phyloP scores from a whole-genome alignment of 2,797 vertebrate species.

The Hipposideros larvatus region DNA sequence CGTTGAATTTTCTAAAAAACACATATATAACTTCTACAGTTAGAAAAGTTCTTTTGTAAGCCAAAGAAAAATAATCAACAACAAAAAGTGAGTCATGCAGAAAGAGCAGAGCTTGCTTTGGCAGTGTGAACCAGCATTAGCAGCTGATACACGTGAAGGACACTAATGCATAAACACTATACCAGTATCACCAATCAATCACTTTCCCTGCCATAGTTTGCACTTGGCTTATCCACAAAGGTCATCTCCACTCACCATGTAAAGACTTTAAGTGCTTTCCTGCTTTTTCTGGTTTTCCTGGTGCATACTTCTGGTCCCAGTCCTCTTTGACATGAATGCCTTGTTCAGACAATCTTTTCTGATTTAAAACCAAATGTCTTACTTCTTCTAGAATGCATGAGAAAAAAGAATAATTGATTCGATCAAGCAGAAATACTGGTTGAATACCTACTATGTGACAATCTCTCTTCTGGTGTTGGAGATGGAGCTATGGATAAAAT shows the following conservation, averaged over 20 bases:
- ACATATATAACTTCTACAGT: background rate
- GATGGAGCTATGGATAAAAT: background rate
- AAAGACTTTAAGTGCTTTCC: background rate
- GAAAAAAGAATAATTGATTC: background rate
- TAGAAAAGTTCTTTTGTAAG: background rate
- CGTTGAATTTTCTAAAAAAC: background rate
- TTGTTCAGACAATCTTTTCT: constrained; percentile 84
- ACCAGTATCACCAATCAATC: rapidly evolving
- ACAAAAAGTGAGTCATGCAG: no score
- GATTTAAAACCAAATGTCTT: constrained; percentile 83
- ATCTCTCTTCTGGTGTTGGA: rapidly evolving
- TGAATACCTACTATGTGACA: background rate
- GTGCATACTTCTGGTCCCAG: background rate
- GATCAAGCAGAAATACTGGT: background rate
- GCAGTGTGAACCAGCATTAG: background rate
- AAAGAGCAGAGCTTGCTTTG: no score
- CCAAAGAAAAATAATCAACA: background rate
- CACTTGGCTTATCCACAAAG: background rate
- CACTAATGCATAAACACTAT: rapidly evolving
- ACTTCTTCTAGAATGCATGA: constrained; percentile 82
- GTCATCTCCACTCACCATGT: background rate
- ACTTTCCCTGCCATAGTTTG: rapidly evolving
- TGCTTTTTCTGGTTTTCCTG: background rate
- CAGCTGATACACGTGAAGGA: rapidly evolving
- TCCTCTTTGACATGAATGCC: constrained; percentile 39